These are phyloP conservation scores for Dorcus hopei DNA, from an alignment of 2,888 invertebrate genomes.

Conservation along the genomic window DNA sequence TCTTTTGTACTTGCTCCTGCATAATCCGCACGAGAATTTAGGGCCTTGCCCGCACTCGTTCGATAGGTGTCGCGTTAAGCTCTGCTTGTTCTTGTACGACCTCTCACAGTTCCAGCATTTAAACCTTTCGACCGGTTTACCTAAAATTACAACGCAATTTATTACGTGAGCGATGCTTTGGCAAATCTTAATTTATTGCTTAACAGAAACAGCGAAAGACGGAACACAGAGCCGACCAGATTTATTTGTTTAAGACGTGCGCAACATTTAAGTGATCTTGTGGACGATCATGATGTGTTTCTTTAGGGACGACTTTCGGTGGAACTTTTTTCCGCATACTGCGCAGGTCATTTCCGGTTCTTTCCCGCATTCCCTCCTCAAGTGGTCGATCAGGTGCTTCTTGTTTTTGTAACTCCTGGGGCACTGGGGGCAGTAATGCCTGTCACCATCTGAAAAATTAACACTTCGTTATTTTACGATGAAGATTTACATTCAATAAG, in stretches of 20 bases:
- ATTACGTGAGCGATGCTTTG: no score
- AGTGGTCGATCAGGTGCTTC: neutral
- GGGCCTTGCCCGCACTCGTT: conserved; percentile 19
- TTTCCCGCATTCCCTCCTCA: neutral
- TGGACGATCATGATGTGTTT: conserved; percentile 2
- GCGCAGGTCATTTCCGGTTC: neutral
- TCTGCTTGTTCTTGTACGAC: conserved; percentile 13
- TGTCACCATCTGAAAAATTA: neutral
- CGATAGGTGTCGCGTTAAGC: conserved; percentile 11
- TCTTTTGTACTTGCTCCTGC: conserved; percentile 17
- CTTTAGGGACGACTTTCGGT: conserved; percentile 8
- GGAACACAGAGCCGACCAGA: neutral
- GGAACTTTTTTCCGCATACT: conserved; percentile 4
- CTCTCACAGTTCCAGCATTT: conserved; percentile 13
- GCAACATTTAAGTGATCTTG: neutral
- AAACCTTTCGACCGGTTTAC: neutral
- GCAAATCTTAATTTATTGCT: no score
- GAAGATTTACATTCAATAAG: no score
- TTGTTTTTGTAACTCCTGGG: conserved; percentile 3
- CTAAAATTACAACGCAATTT: no score
- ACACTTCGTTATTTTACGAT: neutral
- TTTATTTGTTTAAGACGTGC: no score
- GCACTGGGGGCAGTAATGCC: neutral
- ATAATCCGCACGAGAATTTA: conserved; percentile 10
- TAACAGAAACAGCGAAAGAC: no score